Base-by-base conservation (phyloP, 2,797 vertebrate species). In the Sebastes hopkinsi region DNA sequence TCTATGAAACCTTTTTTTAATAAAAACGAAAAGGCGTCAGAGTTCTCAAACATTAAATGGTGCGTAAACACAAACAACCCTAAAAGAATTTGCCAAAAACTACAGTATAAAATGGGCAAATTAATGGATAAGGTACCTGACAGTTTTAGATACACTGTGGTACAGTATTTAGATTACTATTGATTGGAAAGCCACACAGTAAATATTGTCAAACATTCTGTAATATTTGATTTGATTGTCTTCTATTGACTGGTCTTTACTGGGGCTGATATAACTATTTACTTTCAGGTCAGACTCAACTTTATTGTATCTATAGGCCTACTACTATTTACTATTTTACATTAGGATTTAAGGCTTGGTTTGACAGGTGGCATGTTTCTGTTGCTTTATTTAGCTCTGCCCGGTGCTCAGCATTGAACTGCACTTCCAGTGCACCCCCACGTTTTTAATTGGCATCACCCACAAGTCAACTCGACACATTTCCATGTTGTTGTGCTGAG, bases 311-410 rank as follows among this genome's bases (percentile, higher is more conserved):
- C 36, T 38, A 38, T 38, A 38, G 36, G 36, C 36, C 12, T 38
- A 38, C 36, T 38, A 38, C 12, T 38, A 38, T 38, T 38, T 38
- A 38, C 5, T 38, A 2, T 3, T 38, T 20, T 20, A 11, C 22
- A 54, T 23, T 12, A n/a, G 60, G 55, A 22, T 16, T 13, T 42
- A 42, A 30, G 27, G 32, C 46, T 50, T 50, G 46, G 0, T 50
- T 54, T 27, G 64, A 89, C 89, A 87, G 85, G 83, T 92, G 89
- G 67, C 71, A 56, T 75, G 79, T 79, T 81, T 82, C 85, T 75
- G 85, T 66, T 84, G 68, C 89, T 91, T 84, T 81, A 88, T 92
- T 90, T 90, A 84, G 71, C 38, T 30, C 20, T 18, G n/a, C 16
- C 4, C 4, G 4, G 7, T 23, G n/a, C 27, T 22, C 56, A 82